Conservation (phyloP, 2,888 invertebrate species). For the Galerucella pusilla region DNA sequence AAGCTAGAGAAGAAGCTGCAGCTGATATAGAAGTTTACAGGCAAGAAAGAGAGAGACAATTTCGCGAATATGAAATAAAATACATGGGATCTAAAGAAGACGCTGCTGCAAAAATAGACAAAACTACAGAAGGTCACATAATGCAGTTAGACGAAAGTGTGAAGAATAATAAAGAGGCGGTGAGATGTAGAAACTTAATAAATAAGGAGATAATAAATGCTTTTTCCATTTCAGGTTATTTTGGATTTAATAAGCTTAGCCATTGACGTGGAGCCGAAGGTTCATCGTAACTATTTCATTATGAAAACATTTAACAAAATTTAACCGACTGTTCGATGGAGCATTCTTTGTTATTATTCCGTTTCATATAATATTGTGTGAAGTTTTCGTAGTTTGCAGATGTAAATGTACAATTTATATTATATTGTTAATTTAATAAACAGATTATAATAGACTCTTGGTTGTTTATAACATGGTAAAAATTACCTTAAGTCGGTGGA, state of each 20-base stretch:
- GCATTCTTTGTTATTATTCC: background rate
- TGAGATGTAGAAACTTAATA: conserved; percentile 38
- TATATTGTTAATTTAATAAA: no score
- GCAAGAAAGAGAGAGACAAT: conserved; percentile 60
- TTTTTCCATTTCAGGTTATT: conserved; percentile 19
- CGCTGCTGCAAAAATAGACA: conserved; percentile 61
- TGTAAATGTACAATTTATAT: background rate
- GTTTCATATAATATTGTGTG: background rate
- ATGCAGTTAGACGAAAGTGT: conserved; percentile 57
- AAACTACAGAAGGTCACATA: conserved; percentile 59
- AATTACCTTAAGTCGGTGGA: no score
- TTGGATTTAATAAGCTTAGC: conserved; percentile 22
- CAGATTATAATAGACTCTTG: no score
- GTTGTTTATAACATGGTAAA: no score
- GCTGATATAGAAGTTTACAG: conserved; percentile 63
- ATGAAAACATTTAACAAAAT: conserved; percentile 48
- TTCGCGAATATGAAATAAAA: conserved; percentile 61
- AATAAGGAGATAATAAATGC: no score
- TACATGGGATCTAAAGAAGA: conserved; percentile 63
- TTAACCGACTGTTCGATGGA: conserved; percentile 17
- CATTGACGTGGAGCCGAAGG: conserved; percentile 57
- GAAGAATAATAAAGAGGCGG: conserved; percentile 58
- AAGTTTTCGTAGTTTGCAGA: background rate
- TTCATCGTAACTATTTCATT: conserved; percentile 59
- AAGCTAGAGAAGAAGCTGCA: conserved; percentile 63